Conservation (phyloP, 2,888 invertebrate species). For the Drosophila mettleri region DNA sequence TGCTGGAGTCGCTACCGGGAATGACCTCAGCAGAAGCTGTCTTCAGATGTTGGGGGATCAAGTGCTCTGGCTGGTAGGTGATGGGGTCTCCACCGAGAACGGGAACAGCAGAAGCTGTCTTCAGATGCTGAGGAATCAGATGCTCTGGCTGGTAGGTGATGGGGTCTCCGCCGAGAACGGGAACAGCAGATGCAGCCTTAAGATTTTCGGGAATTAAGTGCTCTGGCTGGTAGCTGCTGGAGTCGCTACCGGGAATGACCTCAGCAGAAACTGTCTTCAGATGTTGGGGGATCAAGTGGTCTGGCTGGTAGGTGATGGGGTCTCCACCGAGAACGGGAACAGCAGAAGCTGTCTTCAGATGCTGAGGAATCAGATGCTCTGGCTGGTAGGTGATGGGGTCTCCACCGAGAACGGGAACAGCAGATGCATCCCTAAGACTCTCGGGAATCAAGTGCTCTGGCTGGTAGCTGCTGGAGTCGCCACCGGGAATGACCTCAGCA, state of each 20-base stretch:
- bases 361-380: conserved; percentile 16
- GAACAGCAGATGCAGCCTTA: conserved; percentile 1
- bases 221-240: conserved; percentile 46
- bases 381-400: conserved; percentile 49
- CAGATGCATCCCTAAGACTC: background rate
- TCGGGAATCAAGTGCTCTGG: conserved; percentile 29
- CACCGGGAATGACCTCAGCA: conserved; percentile 17
- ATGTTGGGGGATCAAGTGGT: conserved; percentile 15
- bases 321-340: conserved; percentile 25
- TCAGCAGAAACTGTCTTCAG: conserved; percentile 2
- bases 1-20: no score
- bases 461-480: conserved; percentile 44
- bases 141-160: no score
- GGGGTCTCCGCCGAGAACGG: no score
- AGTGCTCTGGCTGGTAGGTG: conserved; percentile 43
- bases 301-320: conserved; percentile 41
- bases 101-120: no score
- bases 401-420: conserved; percentile 19
- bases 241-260: conserved; percentile 25
- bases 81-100: conserved; percentile 24
- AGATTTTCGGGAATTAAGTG: conserved; percentile 17
- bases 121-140: no score
- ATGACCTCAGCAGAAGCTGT: no score
- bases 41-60: no score
- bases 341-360: background rate